Evolutionary conservation across 2,797 vertebrate species (phyloP), one percentile per base, ranked within the genome.

Genomic region (Phataginus tricuspis): DNA sequence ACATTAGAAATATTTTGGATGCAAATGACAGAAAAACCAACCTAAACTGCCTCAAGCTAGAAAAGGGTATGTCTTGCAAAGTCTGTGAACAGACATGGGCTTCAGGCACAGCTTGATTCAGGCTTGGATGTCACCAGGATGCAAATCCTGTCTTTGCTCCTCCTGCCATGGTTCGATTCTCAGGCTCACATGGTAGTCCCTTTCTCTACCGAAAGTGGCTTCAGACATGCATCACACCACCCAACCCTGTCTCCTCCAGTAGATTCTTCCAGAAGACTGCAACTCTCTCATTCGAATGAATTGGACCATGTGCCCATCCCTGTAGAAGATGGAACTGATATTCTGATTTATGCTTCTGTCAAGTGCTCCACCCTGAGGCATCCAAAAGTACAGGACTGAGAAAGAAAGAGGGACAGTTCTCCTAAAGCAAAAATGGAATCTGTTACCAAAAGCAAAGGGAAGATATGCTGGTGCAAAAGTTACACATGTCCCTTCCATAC

Each of bases 11-110:
- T 68, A 90, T 92, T 90, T 88, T 90, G 75, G 86, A 69, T 71
- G 39, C 51, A 80, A 95, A 83, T 45, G 42, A 74, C 57, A 94
- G 94, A 83, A 93, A 95, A 89, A 8, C 82, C 42, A 77, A 87
- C 21, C 39, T 68, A 29, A 84, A 66, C 29, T n/a, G 42, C 23
- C 63, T 95, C 77, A 77, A 57, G 16, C 25, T 84, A 34, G 55
- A 49, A 68, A 71, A 89, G 49, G 4, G 64, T 34, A 78, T 25
- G 7, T 57, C 27, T n/a, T 79, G 27, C 64, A 59, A 86, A 78
- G 39, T 57, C 53, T 79, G 25, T 55, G 42, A 80, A 42, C 49
- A 80, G 75, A 78, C 18, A 27, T 72, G 75, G 69, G 69, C 74
- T 94, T 69, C 74, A 71, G 78, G 39, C 5, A 42, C 31, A 45